A percentile compares a stretch with the other conserved stretches of the same genome.
phyloP scores from a whole-genome alignment of 2,888 invertebrate genomes.

The Tipula lateralis region DNA sequence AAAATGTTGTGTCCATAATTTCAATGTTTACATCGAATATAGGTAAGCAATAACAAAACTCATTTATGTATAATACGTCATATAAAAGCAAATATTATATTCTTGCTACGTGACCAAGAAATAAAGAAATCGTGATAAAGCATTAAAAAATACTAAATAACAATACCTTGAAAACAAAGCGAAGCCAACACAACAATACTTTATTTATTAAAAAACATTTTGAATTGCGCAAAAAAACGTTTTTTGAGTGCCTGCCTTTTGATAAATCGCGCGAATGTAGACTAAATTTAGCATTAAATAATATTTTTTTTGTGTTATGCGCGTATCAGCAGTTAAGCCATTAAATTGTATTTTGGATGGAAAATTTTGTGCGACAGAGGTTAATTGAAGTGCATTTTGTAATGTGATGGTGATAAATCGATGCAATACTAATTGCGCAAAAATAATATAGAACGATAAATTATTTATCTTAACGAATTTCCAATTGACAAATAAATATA shows the following conservation, averaged over 20 bases:
- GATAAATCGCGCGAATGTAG: not conserved
- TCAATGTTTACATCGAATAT: not conserved
- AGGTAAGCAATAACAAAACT: not conserved
- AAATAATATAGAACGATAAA: not conserved
- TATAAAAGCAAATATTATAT: not conserved
- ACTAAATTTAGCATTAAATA: not conserved
- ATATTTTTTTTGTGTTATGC: not conserved
- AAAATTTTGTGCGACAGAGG: not conserved
- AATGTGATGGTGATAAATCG: not conserved
- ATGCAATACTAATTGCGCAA: not conserved
- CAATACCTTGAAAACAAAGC: conserved; percentile 19
- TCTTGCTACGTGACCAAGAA: not conserved
- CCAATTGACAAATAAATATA: not conserved
- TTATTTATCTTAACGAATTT: not conserved
- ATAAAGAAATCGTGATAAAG: conserved; percentile 20
- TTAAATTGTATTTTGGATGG: not conserved
- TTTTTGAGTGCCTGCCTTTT: not conserved
- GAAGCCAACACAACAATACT: not conserved
- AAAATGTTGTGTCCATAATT: not conserved
- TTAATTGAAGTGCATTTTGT: conserved; percentile 3
- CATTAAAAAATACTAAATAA: not conserved
- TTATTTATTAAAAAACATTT: not conserved
- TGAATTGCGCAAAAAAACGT: not conserved
- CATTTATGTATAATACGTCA: not conserved
- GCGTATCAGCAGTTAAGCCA: not conserved